phyloP scores from a whole-genome alignment of 2,888 invertebrate species.

The Aporophyla nigra region DNA sequence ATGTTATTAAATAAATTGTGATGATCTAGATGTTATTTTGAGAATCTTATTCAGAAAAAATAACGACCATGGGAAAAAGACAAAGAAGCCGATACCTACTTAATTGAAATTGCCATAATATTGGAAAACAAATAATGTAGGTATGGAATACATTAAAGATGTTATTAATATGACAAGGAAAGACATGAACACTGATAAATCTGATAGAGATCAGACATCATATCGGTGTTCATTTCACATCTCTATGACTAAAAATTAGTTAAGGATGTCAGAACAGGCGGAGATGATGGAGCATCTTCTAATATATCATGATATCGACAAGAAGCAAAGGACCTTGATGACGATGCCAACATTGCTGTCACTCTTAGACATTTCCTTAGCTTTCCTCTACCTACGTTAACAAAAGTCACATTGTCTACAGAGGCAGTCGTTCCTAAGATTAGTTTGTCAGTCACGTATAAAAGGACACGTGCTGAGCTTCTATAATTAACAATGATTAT shows the following conservation, averaged over 20 bases:
- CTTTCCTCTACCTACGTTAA: slow-evolving; percentile 1
- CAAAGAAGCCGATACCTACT: not conserved
- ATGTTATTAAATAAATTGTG: slow-evolving; percentile 1
- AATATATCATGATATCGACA: not conserved
- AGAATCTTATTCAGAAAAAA: not conserved
- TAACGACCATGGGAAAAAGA: not conserved
- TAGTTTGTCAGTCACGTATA: slow-evolving; percentile 36
- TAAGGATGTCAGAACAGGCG: not conserved
- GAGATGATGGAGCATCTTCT: not conserved
- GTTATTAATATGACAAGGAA: not conserved
- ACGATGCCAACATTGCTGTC: not conserved
- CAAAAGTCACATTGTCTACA: slow-evolving; percentile 11
- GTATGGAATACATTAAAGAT: not conserved
- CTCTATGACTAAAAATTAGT: not conserved
- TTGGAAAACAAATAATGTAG: not conserved
- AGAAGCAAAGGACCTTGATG: not conserved
- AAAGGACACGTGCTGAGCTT: slow-evolving; percentile 30
- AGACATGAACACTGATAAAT: not conserved
- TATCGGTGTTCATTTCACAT: too few relatives aligned
- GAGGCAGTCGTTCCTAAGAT: slow-evolving; percentile 3
- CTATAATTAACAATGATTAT: slow-evolving; percentile 38
- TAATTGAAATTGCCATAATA: not conserved
- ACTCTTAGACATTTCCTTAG: not conserved
- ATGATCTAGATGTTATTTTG: slow-evolving; percentile 38
- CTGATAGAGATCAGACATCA: not conserved